Evolutionary conservation across 2,113 vertebrate species (phyloP), one percentile per base, ranked within the genome.

Genomic region (Hassar affinis): DNA sequence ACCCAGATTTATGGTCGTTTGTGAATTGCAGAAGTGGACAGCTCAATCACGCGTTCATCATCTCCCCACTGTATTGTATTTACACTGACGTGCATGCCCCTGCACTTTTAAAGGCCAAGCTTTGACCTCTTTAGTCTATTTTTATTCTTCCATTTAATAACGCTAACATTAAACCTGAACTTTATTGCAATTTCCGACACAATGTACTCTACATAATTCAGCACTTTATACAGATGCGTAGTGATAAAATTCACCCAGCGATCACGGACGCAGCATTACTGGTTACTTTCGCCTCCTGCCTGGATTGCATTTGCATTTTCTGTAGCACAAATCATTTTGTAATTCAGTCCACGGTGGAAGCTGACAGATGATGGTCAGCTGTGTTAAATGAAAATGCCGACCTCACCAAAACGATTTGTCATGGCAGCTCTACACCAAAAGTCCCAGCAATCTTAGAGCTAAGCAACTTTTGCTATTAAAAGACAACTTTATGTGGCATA

Each of bases 81-180:
- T 79, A 79, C 77, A 27, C 77, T 61, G 56, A 61, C 45, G 56
- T 61, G 77, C 52, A 57, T 57, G 76, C n/a, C 33, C 33, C 18
- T 57, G 75, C 76, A 68, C 79, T 80, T 80, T 80, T 54, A 80
- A 80, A 69, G 49, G 33, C 68, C 20, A 72, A 15, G 7, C 38
- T 74, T 17, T 59, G 52, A 59, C 68, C 33, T 22, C 77, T 45
- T 57, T 4, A 47, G 20, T 18, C 77, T 17, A 47, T 45, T 59
- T 18, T 6, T 18, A 47, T 79, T 61, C 77, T 61, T 61, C 56
- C 35, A 10, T 45, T 57, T 57, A 78, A 38, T 42, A 78, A 59
- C 22, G 59, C 15, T 25, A n/a, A n/a, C 10, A 47, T 61, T 79
- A n/a, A 56, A 57, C 18, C 15, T 25, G 30, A 33, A 78, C 54